Conservation (phyloP, 1,140 invertebrate species). For the Caenorhabditis latens region DNA sequence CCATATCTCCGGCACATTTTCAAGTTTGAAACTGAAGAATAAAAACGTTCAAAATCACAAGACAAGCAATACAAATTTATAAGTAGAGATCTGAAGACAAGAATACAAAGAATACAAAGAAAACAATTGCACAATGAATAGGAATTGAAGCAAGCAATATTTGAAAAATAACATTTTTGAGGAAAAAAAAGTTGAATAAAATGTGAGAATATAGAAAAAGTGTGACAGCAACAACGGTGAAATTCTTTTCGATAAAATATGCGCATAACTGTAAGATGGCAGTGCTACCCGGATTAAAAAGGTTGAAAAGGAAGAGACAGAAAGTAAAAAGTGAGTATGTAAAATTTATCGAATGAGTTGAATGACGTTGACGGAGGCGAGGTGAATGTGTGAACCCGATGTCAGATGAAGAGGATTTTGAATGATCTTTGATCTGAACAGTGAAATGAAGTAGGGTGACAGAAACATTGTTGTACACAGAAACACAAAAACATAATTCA, state of each 20-base stretch:
- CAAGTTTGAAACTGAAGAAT: not conserved
- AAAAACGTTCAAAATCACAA: not conserved
- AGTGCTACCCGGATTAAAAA: not conserved
- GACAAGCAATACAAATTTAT: not conserved
- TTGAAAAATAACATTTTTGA: not conserved
- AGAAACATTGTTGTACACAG: too few relatives aligned
- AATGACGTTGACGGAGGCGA: not conserved
- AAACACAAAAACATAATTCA: too few relatives aligned
- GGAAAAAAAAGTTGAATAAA: not conserved
- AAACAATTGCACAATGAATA: conserved; percentile 2
- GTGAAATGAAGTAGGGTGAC: too few relatives aligned
- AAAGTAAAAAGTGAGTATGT: conserved; percentile 12
- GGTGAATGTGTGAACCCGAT: conserved; percentile 19
- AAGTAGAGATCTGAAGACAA: not conserved
- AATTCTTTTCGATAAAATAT: conserved; percentile 24
- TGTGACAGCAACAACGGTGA: not conserved
- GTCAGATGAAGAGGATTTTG: conserved; percentile 22
- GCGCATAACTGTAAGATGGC: conserved; percentile 12
- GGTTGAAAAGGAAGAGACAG: not conserved
- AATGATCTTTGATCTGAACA: conserved; percentile 16
- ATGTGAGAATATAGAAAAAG: not conserved
- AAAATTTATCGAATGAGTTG: not conserved
- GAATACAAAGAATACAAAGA: not conserved
- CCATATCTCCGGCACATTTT: conserved; percentile 16
- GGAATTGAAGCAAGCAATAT: not conserved